Percentiles rank a stretch among this genome's conserved stretches.
These are phyloP conservation scores for Microcaecilia unicolor DNA, from an alignment of 2,797 vertebrate genomes.

Conservation along the genomic window DNA sequence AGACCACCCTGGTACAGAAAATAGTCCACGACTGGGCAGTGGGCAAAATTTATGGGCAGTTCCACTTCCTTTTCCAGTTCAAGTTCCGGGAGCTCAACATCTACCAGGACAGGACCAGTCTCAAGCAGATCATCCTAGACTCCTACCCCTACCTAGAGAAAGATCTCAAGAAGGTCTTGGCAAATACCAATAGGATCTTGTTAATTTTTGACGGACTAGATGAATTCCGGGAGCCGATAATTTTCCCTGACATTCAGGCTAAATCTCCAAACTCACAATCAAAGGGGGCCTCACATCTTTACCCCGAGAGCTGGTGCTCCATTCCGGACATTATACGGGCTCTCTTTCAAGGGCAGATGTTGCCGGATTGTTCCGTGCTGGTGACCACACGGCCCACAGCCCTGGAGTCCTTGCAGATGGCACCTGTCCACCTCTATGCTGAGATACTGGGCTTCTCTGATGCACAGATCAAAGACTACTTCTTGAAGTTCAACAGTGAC, in stretches of 20 bases:
- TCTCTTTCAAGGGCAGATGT: slow-evolving; percentile 42
- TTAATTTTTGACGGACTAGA: slow-evolving; percentile 57
- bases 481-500: slow-evolving; percentile 39
- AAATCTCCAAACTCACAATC: slow-evolving; percentile 11
- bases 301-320: too few relatives aligned
- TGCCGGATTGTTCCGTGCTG: slow-evolving; percentile 47
- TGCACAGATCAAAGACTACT: slow-evolving; percentile 43
- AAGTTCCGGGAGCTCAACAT: slow-evolving; percentile 22
- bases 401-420: not conserved
- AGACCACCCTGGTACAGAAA: slow-evolving; percentile 49
- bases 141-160: slow-evolving; percentile 5
- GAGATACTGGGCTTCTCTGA: slow-evolving; percentile 51
- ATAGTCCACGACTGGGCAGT: slow-evolving; percentile 46
- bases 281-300: slow-evolving; percentile 51
- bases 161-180: slow-evolving; percentile 6
- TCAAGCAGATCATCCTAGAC: slow-evolving; percentile 33
- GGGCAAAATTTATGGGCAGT: slow-evolving; percentile 30
- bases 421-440: slow-evolving; percentile 7
- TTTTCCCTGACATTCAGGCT: slow-evolving; percentile 22
- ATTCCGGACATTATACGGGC: too few relatives aligned
- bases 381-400: slow-evolving; percentile 31
- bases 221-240: too few relatives aligned
- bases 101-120: slow-evolving; percentile 6
- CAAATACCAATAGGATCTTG: slow-evolving; percentile 36
- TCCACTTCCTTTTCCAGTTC: slow-evolving; percentile 43